phyloP scores from a whole-genome alignment of 2,888 invertebrate species.

The Trichacis sp. region DNA sequence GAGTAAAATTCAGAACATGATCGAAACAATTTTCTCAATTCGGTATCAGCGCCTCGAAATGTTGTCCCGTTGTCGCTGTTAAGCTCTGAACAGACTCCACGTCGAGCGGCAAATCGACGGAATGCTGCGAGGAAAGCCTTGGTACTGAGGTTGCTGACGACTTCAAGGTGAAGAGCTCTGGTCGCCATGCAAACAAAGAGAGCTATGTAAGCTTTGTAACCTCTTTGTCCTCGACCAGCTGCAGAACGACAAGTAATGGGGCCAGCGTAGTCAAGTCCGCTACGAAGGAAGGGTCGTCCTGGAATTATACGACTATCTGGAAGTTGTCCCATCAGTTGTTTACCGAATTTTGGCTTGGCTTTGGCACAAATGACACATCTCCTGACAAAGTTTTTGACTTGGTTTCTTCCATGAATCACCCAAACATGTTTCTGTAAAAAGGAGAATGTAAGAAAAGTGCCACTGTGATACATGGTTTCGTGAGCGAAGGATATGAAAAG shows the following conservation, averaged over 20 bases:
- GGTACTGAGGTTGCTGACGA: neutral
- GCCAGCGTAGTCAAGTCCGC: slow-evolving; percentile 1
- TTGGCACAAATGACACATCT: slow-evolving; percentile 19
- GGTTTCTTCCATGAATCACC: too few relatives aligned
- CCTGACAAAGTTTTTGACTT: slow-evolving; percentile 1
- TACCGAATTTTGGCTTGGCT: neutral
- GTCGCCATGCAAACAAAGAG: neutral
- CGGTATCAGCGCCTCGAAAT: neutral
- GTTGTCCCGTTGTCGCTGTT: neutral
- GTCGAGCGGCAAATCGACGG: neutral
- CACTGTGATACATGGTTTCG: too few relatives aligned
- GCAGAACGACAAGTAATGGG: neutral
- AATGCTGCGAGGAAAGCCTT: neutral
- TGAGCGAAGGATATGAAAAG: too few relatives aligned
- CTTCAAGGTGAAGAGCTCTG: neutral
- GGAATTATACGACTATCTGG: slow-evolving; percentile 12
- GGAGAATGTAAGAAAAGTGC: too few relatives aligned
- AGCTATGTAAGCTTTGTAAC: neutral
- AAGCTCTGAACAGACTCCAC: neutral
- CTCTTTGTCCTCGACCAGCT: neutral
- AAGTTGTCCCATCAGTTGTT: slow-evolving; percentile 19
- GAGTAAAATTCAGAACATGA: too few relatives aligned
- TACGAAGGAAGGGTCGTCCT: slow-evolving; percentile 8
- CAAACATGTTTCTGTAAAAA: too few relatives aligned
- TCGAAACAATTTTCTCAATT: too few relatives aligned